Evolutionary conservation across 2,888 invertebrate genomes (phyloP).

Genomic region (Octonoba sinensis): DNA sequence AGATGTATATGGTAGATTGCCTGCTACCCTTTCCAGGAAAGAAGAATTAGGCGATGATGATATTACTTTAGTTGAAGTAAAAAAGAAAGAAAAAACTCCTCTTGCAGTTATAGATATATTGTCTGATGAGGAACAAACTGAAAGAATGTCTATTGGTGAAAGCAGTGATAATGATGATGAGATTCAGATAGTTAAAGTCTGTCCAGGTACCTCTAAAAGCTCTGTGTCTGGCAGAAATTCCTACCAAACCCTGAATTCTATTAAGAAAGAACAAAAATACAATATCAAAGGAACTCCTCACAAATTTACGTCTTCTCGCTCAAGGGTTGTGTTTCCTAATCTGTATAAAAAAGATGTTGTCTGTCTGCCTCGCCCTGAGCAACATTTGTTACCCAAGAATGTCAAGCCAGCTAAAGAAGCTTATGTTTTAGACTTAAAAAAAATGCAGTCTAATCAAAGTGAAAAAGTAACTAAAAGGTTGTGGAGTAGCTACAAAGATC

Average conservation of each 20-base stretch:
- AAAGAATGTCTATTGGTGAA: not conserved
- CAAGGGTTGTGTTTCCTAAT: conserved; percentile 21
- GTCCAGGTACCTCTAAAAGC: not conserved
- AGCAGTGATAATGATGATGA: conserved; percentile 39
- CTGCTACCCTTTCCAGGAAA: not conserved
- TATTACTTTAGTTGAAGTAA: conserved; percentile 43
- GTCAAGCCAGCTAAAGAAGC: conserved; percentile 40
- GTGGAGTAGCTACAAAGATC: conserved; percentile 53
- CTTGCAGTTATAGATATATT: conserved; percentile 49
- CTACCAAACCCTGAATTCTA: not conserved
- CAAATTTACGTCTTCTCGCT: not conserved
- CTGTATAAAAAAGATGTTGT: conserved; percentile 29
- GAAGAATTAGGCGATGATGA: conserved; percentile 35
- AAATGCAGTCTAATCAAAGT: not conserved
- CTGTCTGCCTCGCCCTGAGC: conserved; percentile 23
- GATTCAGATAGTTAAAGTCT: conserved; percentile 17
- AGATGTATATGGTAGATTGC: not conserved
- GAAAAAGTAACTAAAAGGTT: conserved; percentile 12
- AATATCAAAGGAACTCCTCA: not conserved
- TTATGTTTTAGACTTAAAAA: conserved; percentile 32
- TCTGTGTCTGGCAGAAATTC: not conserved
- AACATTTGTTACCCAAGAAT: conserved; percentile 24
- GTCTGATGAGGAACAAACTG: conserved; percentile 21
- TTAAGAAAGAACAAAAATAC: not conserved
- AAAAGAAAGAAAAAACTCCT: conserved; percentile 36